Base-by-base conservation (phyloP, 2,888 invertebrate genomes). In the Chymomyza caudatula region DNA sequence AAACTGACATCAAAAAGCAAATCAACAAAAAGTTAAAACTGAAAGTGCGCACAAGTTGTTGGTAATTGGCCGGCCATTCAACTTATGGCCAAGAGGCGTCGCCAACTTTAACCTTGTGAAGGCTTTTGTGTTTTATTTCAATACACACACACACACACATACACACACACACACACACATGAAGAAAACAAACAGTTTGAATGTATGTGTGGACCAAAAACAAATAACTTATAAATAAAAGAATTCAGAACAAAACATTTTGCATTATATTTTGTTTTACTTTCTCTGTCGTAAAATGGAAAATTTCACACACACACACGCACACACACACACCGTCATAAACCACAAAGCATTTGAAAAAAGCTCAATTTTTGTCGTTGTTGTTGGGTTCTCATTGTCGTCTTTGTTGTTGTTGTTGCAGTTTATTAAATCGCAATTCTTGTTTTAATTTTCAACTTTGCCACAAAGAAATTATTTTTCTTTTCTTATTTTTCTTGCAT, bases 351-450 rank as follows among this genome's bases (percentile, higher is more conserved):
- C n/a, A n/a, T n/a, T n/a, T n/a, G n/a, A n/a, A n/a, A n/a, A n/a
- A n/a, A n/a, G n/a, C n/a, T n/a, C n/a, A n/a, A n/a, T n/a, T n/a
- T n/a, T n/a, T n/a, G n/a, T 44, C 2, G 49, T 51, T 51, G 22
- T 51, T 17, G 49, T 8, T 51, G 47, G 6, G 3, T 47, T 47
- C 4, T 47, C 19, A 8, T 15, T 37, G 29, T 37, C 29, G 11
- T 37, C n/a, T 37, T 37, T 47, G 47, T 47, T 80, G 68, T 43
- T 15, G 15, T 47, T 17, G 15, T 17, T 37, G 29, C 29, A 13
- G 11, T 84, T 81, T 86, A 86, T 81, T 76, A 84, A 81, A 84
- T 63, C 67, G 65, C 76, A 65, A 76, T 84, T 84, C 84, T 76
- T 73, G 76, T 81, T 69, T 78, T 62, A 59, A 72, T 60, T 59